A percentile compares a stretch with the other conserved stretches of the same genome.
Evolutionary conservation across 2,797 vertebrate species (phyloP).

Genomic region (Sternotherus odoratus): DNA sequence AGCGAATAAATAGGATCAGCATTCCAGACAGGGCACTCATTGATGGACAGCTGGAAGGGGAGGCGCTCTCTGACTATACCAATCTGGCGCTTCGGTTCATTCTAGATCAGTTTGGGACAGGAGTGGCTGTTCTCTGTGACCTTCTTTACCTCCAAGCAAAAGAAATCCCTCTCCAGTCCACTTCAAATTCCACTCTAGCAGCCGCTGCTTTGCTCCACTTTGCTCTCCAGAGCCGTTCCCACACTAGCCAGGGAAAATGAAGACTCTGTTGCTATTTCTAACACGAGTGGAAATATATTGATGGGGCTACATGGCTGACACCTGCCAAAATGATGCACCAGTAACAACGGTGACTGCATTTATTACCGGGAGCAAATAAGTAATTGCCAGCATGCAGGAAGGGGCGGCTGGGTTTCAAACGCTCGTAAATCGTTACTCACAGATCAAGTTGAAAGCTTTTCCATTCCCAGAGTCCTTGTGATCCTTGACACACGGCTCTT

Average conservation of each 20-base stretch:
- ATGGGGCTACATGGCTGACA: neutral
- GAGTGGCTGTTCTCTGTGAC: neutral
- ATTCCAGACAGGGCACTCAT: neutral
- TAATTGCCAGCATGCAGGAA: accelerated
- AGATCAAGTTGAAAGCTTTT: neutral
- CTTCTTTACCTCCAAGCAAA: neutral
- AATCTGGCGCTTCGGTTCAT: accelerated
- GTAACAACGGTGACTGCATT: neutral
- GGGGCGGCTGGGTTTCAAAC: neutral
- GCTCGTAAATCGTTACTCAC: neutral
- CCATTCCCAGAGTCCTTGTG: neutral
- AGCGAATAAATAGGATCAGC: neutral
- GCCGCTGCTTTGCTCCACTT: neutral
- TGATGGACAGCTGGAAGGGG: too few species aligned
- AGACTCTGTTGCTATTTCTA: neutral
- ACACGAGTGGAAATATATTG: neutral
- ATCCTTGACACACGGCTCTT: neutral
- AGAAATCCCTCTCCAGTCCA: neutral
- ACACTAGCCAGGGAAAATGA: neutral
- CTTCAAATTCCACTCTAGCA: neutral
- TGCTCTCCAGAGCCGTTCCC: neutral
- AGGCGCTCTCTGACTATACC: too few species aligned
- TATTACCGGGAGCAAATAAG: neutral
- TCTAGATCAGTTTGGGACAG: neutral
- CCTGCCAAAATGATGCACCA: neutral